Evolutionary conservation across 2,888 invertebrate genomes (phyloP).

Genomic region (Latheticus oryzae): DNA sequence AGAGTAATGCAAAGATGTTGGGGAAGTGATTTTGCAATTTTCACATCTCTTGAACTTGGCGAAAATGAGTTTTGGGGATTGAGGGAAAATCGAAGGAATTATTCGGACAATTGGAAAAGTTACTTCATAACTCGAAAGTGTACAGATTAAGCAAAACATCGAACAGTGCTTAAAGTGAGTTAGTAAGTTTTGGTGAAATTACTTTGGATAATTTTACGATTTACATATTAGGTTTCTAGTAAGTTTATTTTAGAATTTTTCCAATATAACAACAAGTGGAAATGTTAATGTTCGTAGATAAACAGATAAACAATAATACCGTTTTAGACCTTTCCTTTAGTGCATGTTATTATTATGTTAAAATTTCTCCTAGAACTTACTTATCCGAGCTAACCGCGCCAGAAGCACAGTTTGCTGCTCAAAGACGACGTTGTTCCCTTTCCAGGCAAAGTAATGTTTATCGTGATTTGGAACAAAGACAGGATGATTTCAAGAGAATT

Average conservation of each 20-base stretch:
- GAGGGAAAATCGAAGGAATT: conserved; percentile 1
- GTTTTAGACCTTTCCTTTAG: conserved; percentile 8
- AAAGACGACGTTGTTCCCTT: conserved; percentile 9
- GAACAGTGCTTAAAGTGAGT: no score
- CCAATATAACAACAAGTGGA: no score
- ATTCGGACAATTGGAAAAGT: conserved; percentile 6
- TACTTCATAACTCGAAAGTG: no score
- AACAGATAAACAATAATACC: conserved; percentile 8
- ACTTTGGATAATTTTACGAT: no score
- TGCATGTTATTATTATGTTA: conserved; percentile 12
- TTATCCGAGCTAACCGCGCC: conserved; percentile 13
- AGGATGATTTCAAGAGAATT: conserved; percentile 16
- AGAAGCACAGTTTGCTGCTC: conserved; percentile 9
- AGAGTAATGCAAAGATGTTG: conserved; percentile 17
- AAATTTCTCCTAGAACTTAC: conserved; percentile 10
- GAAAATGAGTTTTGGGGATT: no score
- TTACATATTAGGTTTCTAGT: no score
- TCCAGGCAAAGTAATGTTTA: conserved; percentile 7
- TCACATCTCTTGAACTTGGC: conserved; percentile 18
- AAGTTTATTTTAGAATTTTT: no score
- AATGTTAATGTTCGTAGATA: no score
- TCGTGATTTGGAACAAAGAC: conserved; percentile 15
- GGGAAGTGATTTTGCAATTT: conserved; percentile 19
- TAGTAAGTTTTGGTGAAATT: no score
- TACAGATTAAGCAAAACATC: no score